Conservation (phyloP, 2,113 vertebrate genomes). For the Noturus placidus region DNA sequence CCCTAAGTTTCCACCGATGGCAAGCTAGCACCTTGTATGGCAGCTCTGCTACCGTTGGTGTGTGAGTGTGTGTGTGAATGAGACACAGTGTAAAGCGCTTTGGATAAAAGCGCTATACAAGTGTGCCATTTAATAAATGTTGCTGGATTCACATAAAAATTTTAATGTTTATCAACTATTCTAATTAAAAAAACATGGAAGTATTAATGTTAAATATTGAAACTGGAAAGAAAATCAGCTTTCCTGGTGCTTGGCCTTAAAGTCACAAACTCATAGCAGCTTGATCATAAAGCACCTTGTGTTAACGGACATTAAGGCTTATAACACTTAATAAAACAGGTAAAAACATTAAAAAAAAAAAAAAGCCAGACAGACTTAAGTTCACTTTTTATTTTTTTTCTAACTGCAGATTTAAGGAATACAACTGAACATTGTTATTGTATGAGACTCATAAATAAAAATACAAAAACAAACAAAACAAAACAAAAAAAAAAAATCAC, state of each 20-base stretch:
- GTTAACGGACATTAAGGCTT: background rate
- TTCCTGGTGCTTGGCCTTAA: background rate
- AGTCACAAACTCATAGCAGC: background rate
- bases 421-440: conserved; percentile 97
- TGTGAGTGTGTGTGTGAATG: no score
- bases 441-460: conserved; percentile 99
- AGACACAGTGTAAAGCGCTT: no score
- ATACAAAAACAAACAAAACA: conserved; percentile 97
- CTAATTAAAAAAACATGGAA: background rate
- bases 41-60: no score
- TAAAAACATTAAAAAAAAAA: conserved; percentile 26
- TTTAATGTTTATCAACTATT: background rate
- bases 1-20: no score
- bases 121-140: no score
- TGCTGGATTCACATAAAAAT: background rate
- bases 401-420: conserved; percentile 98
- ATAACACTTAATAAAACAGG: background rate
- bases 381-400: conserved; percentile 83
- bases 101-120: no score
- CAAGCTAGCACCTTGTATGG: no score
- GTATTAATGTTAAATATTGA: background rate
- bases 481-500: conserved; percentile 93
- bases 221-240: background rate
- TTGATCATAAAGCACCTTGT: background rate
- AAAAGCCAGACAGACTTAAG: conserved; percentile 66